Percentiles rank a stretch among this genome's conserved stretches.
phyloP scores from a whole-genome alignment of 64 coral and sea anemone species.

The Stichodactyla mertensii region DNA sequence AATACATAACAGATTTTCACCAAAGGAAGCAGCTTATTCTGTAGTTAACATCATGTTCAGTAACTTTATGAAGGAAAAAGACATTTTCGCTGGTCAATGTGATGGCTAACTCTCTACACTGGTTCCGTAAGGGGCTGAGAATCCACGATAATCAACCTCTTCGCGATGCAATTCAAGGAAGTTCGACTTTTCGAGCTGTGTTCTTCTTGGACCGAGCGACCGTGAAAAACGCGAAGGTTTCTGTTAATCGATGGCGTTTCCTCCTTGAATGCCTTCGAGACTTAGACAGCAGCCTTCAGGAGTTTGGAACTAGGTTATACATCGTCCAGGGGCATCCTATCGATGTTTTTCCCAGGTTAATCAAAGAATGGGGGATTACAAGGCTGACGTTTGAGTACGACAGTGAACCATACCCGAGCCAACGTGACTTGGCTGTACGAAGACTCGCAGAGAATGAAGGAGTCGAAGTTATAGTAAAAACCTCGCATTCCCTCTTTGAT shows the following conservation, averaged over 20 bases:
- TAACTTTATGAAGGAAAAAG: neutral
- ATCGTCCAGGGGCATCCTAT: constrained; percentile 72
- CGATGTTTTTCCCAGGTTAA: constrained; percentile 62
- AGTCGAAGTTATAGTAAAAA: constrained; percentile 55
- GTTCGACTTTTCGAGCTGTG: constrained; percentile 68
- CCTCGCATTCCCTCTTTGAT: constrained; percentile 65
- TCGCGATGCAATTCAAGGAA: constrained; percentile 55
- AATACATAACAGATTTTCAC: neutral
- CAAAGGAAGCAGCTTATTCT: neutral
- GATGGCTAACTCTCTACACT: constrained; percentile 63
- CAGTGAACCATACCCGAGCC: constrained; percentile 57
- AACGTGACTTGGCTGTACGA: constrained; percentile 51
- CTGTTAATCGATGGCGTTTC: constrained; percentile 79
- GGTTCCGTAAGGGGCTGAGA: constrained; percentile 82
- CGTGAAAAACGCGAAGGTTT: constrained; percentile 30
- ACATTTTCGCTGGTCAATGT: neutral
- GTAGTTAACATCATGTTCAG: neutral
- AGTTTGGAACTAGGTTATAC: constrained; percentile 50
- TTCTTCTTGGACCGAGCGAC: constrained; percentile 69
- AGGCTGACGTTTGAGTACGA: constrained; percentile 82
- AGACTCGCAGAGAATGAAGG: constrained; percentile 45
- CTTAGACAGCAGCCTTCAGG: constrained; percentile 48
- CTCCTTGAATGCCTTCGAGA: constrained; percentile 61
- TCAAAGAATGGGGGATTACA: constrained; percentile 76
- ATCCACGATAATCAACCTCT: constrained; percentile 76